Evolutionary conservation across 2,888 invertebrate species (phyloP).

Genomic region (Leucoma salicis): DNA sequence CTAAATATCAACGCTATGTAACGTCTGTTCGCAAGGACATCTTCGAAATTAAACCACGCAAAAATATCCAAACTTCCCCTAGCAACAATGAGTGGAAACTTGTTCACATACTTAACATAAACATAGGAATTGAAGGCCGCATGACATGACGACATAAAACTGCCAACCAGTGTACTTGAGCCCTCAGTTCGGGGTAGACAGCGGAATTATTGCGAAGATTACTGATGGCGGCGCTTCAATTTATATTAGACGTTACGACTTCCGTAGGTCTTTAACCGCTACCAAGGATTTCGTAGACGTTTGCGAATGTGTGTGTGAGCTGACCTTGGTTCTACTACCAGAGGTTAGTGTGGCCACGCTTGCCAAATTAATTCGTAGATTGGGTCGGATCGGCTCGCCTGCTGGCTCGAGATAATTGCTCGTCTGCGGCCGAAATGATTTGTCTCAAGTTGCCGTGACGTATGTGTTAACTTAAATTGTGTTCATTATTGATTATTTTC

Average conservation of each 20-base stretch:
- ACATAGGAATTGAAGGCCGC: constrained; percentile 62
- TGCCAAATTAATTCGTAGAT: constrained; percentile 24
- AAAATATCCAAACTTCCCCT: constrained; percentile 26
- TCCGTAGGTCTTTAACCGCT: constrained; percentile 72
- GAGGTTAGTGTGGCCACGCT: constrained; percentile 47
- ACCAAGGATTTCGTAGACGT: constrained; percentile 69
- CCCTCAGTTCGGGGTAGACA: constrained; percentile 30
- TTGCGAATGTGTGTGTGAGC: constrained; percentile 53
- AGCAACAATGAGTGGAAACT: constrained; percentile 41
- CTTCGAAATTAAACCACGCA: constrained; percentile 27
- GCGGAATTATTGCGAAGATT: constrained; percentile 38
- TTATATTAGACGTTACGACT: constrained; percentile 53
- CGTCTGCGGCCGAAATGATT: constrained; percentile 11
- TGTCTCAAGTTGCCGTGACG: constrained; percentile 7
- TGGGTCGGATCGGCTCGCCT: constrained; percentile 13
- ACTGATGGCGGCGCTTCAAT: constrained; percentile 49
- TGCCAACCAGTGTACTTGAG: constrained; percentile 37
- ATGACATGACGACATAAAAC: constrained; percentile 68
- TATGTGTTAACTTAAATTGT: constrained; percentile 6
- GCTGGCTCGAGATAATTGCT: constrained; percentile 17
- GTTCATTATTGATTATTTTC: constrained; percentile 4
- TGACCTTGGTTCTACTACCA: constrained; percentile 73
- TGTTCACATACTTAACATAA: constrained; percentile 61
- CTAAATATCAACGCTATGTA: too few relatives aligned
- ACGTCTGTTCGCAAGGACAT: too few relatives aligned